Evolutionary conservation across 2,113 vertebrate genomes (phyloP), one percentile per base, ranked within the genome.

Genomic region (Phaethornis superciliosus): DNA sequence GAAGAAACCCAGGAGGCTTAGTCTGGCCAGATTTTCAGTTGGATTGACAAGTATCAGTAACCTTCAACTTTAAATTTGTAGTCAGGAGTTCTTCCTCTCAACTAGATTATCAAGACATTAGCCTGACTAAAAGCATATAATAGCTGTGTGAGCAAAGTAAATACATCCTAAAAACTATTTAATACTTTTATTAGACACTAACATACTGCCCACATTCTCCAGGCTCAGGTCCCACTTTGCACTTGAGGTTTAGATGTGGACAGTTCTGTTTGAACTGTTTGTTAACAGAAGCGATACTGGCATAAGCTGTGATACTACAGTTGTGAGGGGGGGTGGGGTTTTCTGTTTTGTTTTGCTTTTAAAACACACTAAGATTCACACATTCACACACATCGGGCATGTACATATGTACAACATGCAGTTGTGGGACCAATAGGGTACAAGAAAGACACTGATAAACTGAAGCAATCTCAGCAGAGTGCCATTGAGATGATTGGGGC

Each of bases 281-380:
- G 44, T 54, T n/a, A 64, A 15, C 59, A 88, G 55, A 83, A 63
- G 40, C 35, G 15, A 40, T 8, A 55, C 17, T 37, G 19, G 22
- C 51, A 81, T 42, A 47, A 85, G 46, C 46, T 70, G 33, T 56
- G 49, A 37, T 83, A 68, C 51, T 76, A 58, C 49, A n/a, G 37
- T 12, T 10, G 56, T 5, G 9, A 76, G 40, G 52, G 17, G 0
- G 0, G 2, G 15, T 18, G 51, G 15, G 46, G 46, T 86, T 64
- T 15, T 27, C 15, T 52, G 51, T 52, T 52, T 10, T 68, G 35
- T 19, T 32, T 42, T 32, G 21, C n/a, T 71, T 16, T 89, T 47
- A 54, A 51, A 80, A 47, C 20, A 54, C 26, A 30, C 3, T 15
- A 63, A 72, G 12, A 81, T 52, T 47, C 64, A 44, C 15, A 67